Percentiles rank a stretch among this genome's conserved stretches.
Evolutionary conservation across 1,140 invertebrate genomes (phyloP).

Genomic region (Physella acuta): DNA sequence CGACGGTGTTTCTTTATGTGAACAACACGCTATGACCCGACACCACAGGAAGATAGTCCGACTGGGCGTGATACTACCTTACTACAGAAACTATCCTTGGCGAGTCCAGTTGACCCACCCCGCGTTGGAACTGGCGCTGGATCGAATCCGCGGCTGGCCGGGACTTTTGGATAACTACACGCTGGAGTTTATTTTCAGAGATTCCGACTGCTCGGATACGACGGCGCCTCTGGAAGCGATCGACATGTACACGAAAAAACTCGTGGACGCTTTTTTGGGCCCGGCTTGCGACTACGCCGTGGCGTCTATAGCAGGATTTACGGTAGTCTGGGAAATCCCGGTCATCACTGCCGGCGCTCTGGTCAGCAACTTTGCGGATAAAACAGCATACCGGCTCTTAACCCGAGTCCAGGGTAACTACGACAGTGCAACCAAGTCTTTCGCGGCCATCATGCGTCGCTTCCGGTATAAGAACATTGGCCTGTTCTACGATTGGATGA

Average conservation of each 20-base stretch:
- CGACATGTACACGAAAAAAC: conserved; percentile 45
- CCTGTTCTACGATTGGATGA: no score
- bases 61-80: conserved; percentile 35
- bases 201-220: conserved; percentile 49
- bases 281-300: conserved; percentile 90
- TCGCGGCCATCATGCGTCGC: conserved; percentile 17
- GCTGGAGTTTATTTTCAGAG: conserved; percentile 31
- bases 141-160: conserved; percentile 26
- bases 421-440: conserved; percentile 33
- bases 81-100: conserved; percentile 29
- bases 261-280: conserved; percentile 80
- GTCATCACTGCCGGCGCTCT: conserved; percentile 82
- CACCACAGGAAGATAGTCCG: neutral
- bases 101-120: conserved; percentile 37
- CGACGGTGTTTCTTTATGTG: neutral
- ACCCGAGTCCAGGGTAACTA: conserved; percentile 41
- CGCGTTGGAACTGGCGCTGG: conserved; percentile 44
- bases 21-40: neutral
- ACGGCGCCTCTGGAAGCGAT: conserved; percentile 47
- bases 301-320: conserved; percentile 84
- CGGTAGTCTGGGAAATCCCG: conserved; percentile 81
- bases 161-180: conserved; percentile 31
- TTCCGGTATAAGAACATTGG: conserved; percentile 35
- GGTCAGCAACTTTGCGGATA: conserved; percentile 72
- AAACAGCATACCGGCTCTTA: conserved; percentile 40